phyloP scores from a whole-genome alignment of 2,888 invertebrate genomes.

The Harpagoxenus sublaevis region DNA sequence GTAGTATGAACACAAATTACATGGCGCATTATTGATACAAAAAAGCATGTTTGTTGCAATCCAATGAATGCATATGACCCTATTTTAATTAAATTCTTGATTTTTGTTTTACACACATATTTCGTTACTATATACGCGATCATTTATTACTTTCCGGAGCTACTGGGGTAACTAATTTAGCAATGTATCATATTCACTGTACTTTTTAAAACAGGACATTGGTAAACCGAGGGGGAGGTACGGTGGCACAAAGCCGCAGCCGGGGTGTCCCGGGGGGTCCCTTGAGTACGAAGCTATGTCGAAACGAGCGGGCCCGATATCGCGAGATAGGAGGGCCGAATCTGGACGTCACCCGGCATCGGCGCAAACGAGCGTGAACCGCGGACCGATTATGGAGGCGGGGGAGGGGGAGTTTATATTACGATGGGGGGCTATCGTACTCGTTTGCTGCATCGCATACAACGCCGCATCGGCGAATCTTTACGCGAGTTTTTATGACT shows the following conservation, averaged over 20 bases:
- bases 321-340: constrained; percentile 61
- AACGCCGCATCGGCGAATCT: constrained; percentile 66
- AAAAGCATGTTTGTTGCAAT: neutral
- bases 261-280: neutral
- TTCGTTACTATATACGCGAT: neutral
- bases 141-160: neutral
- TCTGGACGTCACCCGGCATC: constrained; percentile 71
- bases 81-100: neutral
- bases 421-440: constrained; percentile 47
- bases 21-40: neutral
- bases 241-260: constrained; percentile 52
- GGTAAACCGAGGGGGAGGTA: constrained; percentile 56
- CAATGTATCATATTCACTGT: neutral
- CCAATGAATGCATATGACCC: neutral
- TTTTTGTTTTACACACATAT: neutral
- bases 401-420: constrained; percentile 44
- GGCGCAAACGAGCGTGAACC: constrained; percentile 75
- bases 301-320: constrained; percentile 62
- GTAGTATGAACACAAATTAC: neutral
- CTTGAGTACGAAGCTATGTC: constrained; percentile 57
- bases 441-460: constrained; percentile 44
- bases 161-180: neutral
- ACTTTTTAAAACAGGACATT: neutral
- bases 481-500: constrained; percentile 78
- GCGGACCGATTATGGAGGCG: constrained; percentile 53